Evolutionary conservation across 2,797 vertebrate species (phyloP).

Genomic region (Tapera naevia): DNA sequence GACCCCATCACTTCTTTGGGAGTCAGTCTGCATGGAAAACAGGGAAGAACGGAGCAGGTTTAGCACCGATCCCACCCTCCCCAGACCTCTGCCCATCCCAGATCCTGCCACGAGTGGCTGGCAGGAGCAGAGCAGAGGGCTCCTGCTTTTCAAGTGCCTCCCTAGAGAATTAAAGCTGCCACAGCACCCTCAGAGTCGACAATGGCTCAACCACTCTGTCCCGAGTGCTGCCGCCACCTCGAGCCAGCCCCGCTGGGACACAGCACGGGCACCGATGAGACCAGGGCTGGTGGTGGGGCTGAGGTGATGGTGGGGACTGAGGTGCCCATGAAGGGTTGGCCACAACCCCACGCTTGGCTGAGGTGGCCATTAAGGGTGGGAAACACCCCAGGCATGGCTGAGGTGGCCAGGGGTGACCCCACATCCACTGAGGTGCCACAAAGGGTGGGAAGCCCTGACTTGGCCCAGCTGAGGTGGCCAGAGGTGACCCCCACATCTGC

Average conservation of each 20-base stretch:
- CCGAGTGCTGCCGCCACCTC: background rate
- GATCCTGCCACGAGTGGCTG: fast-evolving
- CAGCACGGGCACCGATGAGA: background rate
- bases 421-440: too few relatives aligned
- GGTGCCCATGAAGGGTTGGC: too few relatives aligned
- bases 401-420: too few relatives aligned
- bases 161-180: fast-evolving
- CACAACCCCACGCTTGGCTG: background rate
- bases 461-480: background rate
- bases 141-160: background rate
- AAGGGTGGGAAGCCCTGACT: too few relatives aligned
- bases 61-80: background rate
- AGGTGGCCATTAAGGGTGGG: background rate
- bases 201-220: background rate
- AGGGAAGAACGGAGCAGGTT: fast-evolving
- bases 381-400: too few relatives aligned
- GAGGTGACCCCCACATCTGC: too few relatives aligned
- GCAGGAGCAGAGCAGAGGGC: background rate
- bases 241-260: background rate
- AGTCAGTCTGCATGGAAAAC: constrained; percentile 7
- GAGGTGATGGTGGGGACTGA: background rate
- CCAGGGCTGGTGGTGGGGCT: background rate
- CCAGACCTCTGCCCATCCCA: background rate
- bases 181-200: background rate
- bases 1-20: background rate